A percentile compares a stretch with the other conserved stretches of the same genome.
Evolutionary conservation across 2,888 invertebrate genomes (phyloP).

Genomic region (Gonocerus acuteangulatus): DNA sequence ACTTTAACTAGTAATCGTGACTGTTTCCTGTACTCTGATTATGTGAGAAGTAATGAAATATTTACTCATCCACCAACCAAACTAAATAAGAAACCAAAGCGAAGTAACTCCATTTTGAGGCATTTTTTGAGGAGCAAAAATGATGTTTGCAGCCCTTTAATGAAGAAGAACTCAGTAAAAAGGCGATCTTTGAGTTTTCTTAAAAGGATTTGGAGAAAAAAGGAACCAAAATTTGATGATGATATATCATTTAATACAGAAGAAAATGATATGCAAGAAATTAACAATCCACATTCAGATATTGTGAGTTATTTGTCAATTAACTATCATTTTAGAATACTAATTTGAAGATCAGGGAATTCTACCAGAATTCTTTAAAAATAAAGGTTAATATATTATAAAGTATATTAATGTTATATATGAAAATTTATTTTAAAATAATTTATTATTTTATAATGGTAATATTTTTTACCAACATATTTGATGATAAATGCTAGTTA

Average conservation of each 20-base stretch:
- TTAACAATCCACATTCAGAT: conserved; percentile 32
- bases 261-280: conserved; percentile 30
- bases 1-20: conserved; percentile 2
- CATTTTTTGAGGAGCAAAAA: conserved; percentile 28
- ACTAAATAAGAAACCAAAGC: conserved; percentile 10
- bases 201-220: conserved; percentile 35
- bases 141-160: conserved; percentile 4
- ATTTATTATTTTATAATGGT: too few species aligned
- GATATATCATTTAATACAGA: conserved; percentile 27
- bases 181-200: conserved; percentile 37
- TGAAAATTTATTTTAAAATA: too few species aligned
- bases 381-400: too few species aligned
- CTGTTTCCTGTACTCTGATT: conserved; percentile 3
- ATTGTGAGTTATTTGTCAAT: conserved; percentile 26
- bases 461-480: too few species aligned
- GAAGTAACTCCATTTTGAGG: conserved; percentile 36
- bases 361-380: too few species aligned
- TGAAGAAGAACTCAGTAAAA: conserved; percentile 29
- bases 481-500: too few species aligned
- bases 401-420: too few species aligned
- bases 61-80: neutral
- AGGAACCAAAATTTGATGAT: conserved; percentile 34
- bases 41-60: conserved; percentile 8
- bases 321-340: neutral
- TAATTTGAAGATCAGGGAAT: neutral